Percentiles rank a stretch among this genome's conserved stretches.
Conservation (phyloP, 1,140 invertebrate species). For the Luehdorfia chinensis region DNA sequence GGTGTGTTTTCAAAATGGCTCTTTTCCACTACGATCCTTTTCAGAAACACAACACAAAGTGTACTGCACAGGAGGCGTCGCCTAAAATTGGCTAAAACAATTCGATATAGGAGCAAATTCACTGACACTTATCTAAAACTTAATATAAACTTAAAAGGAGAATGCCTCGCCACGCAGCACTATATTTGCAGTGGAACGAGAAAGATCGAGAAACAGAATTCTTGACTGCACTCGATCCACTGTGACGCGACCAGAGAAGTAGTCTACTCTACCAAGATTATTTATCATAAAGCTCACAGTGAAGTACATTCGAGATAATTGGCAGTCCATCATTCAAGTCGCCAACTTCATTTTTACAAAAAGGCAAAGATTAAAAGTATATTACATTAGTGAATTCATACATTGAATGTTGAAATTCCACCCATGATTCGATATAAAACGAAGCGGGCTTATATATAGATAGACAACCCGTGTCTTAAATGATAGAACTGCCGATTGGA, state of each 20-base stretch:
- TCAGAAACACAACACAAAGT: constrained; percentile 84
- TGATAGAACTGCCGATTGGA: constrained; percentile 41
- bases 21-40: constrained; percentile 82
- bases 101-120: constrained; percentile 41
- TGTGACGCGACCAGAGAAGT: constrained; percentile 60
- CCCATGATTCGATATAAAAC: constrained; percentile 15
- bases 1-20: constrained; percentile 85
- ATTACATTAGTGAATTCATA: neutral
- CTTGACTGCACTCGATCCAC: constrained; percentile 37
- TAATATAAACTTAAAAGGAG: constrained; percentile 23
- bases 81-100: constrained; percentile 30
- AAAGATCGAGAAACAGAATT: constrained; percentile 20
- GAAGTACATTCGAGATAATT: constrained; percentile 59
- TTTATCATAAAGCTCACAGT: constrained; percentile 61
- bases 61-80: constrained; percentile 48
- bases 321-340: constrained; percentile 55
- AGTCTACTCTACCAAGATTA: constrained; percentile 57
- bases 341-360: constrained; percentile 16
- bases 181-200: constrained; percentile 59
- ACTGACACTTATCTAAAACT: constrained; percentile 33
- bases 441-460: neutral
- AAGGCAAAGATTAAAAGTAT: constrained; percentile 1
- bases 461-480: constrained; percentile 22
- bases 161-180: constrained; percentile 35
- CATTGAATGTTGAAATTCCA: neutral